Percentiles rank a stretch among this genome's conserved stretches.
phyloP scores from a whole-genome alignment of 2,113 vertebrate genomes.

The Thermophis baileyi region DNA sequence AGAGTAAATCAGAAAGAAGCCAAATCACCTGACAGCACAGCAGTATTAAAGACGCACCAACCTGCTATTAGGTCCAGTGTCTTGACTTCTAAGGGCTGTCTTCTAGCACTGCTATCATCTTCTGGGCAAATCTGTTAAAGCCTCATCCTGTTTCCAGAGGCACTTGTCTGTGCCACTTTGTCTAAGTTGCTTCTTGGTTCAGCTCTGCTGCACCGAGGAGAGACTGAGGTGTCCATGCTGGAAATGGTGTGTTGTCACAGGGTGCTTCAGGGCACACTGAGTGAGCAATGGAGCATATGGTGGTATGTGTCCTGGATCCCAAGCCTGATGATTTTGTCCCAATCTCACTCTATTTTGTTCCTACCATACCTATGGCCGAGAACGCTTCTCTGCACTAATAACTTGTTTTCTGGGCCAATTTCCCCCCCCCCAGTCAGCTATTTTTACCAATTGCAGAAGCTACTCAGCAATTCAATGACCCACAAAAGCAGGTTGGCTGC shows the following conservation, averaged over 20 bases:
- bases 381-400: neutral
- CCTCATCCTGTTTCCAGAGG: neutral
- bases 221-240: neutral
- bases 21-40: constrained; percentile 82
- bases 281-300: neutral
- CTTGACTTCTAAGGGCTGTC: constrained; percentile 60
- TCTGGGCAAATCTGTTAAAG: neutral
- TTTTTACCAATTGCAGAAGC: neutral
- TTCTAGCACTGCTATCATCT: neutral
- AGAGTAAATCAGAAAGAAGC: neutral
- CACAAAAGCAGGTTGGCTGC: neutral
- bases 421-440: neutral
- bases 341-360: neutral
- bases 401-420: neutral
- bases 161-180: neutral
- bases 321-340: neutral
- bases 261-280: neutral
- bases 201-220: neutral
- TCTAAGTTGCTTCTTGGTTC: neutral
- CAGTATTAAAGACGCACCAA: constrained; percentile 86
- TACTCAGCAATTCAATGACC: neutral
- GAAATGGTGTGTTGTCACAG: neutral
- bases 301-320: neutral
- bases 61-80: constrained; percentile 85
- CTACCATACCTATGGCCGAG: neutral